A percentile compares a stretch with the other conserved stretches of the same genome.
Evolutionary conservation across 2,888 invertebrate species (phyloP).

Genomic region (Enoplolaimus lenunculus): DNA sequence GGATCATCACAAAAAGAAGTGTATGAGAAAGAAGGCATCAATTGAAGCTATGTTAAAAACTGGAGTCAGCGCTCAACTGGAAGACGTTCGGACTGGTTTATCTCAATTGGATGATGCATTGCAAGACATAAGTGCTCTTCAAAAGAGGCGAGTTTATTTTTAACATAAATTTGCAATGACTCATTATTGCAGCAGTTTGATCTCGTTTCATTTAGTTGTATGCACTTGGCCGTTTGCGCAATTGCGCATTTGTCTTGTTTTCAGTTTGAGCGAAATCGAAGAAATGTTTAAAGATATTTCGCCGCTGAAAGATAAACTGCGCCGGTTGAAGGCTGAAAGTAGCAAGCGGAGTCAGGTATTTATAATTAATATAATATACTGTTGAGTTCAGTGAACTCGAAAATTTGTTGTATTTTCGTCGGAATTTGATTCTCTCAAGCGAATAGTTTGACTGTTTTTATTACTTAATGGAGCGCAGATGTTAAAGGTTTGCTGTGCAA

Average conservation of each 20-base stretch:
- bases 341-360: slow-evolving; percentile 69
- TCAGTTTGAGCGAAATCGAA: slow-evolving; percentile 61
- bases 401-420: too few relatives aligned
- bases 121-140: slow-evolving; percentile 59
- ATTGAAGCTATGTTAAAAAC: slow-evolving; percentile 88
- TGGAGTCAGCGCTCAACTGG: slow-evolving; percentile 93
- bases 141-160: slow-evolving; percentile 49
- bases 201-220: too few relatives aligned
- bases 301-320: slow-evolving; percentile 61
- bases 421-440: too few relatives aligned
- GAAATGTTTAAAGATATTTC: slow-evolving; percentile 61
- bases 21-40: slow-evolving; percentile 52
- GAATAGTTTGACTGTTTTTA: too few relatives aligned
- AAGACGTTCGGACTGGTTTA: slow-evolving; percentile 83
- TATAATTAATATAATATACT: too few relatives aligned
- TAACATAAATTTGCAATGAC: too few relatives aligned
- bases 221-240: too few relatives aligned
- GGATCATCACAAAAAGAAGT: slow-evolving; percentile 45
- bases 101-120: slow-evolving; percentile 72
- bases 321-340: slow-evolving; percentile 76
- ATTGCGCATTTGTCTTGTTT: too few relatives aligned
- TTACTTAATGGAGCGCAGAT: too few relatives aligned
- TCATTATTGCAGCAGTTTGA: too few relatives aligned
- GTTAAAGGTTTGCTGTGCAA: too few relatives aligned
- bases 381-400: too few relatives aligned